A percentile compares a stretch with the other conserved stretches of the same genome.
Conservation (phyloP, 2,888 invertebrate species). For the Pyralis farinalis region DNA sequence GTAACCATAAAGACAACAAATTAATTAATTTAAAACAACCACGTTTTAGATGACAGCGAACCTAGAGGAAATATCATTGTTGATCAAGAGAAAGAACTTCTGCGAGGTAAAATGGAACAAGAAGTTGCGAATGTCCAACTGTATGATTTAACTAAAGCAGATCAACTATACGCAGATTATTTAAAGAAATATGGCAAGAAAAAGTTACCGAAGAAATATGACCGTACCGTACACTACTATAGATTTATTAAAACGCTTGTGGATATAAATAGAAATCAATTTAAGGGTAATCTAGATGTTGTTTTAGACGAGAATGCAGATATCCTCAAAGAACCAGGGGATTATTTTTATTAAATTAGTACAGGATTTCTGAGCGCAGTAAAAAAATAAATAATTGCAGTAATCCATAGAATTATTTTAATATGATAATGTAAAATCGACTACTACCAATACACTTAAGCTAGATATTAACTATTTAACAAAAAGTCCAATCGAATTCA, state of each 20-base stretch:
- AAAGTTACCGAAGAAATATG: slow-evolving; percentile 24
- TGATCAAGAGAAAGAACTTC: slow-evolving; percentile 2
- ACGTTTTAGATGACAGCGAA: slow-evolving; percentile 26
- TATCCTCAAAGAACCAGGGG: slow-evolving; percentile 31
- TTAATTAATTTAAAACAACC: too few relatives aligned
- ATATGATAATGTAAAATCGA: too few relatives aligned
- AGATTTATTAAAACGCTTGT: slow-evolving; percentile 51
- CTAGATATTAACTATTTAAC: too few relatives aligned
- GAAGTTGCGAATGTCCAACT: slow-evolving; percentile 26
- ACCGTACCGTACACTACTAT: slow-evolving; percentile 31
- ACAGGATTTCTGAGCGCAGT: too few relatives aligned
- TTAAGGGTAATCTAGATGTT: slow-evolving; percentile 22
- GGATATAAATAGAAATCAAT: slow-evolving; percentile 39
- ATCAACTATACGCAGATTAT: slow-evolving; percentile 35
- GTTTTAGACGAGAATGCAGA: slow-evolving; percentile 36
- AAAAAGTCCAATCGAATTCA: too few relatives aligned
- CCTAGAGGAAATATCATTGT: slow-evolving; percentile 3
- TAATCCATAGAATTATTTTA: too few relatives aligned
- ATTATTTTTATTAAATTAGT: slow-evolving; percentile 31
- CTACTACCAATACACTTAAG: too few relatives aligned
- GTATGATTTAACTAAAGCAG: slow-evolving; percentile 40
- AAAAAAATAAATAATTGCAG: too few relatives aligned
- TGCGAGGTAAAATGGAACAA: slow-evolving; percentile 14
- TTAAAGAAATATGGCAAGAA: slow-evolving; percentile 25
- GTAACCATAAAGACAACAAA: too few relatives aligned